Conservation (phyloP, 2,888 invertebrate species). For the Drosophila parthenogenetica region DNA sequence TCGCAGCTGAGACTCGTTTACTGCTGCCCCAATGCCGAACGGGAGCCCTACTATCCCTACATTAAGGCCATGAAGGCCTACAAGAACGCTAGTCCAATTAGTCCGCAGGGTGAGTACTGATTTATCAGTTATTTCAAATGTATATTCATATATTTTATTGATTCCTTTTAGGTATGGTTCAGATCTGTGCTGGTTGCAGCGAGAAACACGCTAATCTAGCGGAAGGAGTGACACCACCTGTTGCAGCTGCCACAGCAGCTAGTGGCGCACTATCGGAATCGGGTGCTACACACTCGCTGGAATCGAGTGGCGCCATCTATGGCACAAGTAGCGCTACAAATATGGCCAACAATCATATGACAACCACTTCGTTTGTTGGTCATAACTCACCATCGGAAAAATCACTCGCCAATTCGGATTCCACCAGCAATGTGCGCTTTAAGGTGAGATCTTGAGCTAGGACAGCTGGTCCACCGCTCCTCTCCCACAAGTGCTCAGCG, state of each 20-base stretch:
- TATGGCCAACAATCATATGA: slow-evolving; percentile 33
- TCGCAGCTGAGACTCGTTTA: slow-evolving; percentile 93
- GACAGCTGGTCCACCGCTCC: too few relatives aligned
- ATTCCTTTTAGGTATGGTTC: slow-evolving; percentile 89
- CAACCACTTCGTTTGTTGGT: slow-evolving; percentile 61
- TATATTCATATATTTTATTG: background rate
- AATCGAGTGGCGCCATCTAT: slow-evolving; percentile 62
- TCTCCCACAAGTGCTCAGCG: background rate
- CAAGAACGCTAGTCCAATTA: slow-evolving; percentile 94
- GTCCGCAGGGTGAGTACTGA: slow-evolving; percentile 89
- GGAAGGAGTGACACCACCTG: slow-evolving; percentile 83
- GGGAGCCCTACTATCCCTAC: slow-evolving; percentile 96
- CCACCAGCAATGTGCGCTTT: slow-evolving; percentile 84
- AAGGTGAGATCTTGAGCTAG: slow-evolving; percentile 75
- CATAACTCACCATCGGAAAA: slow-evolving; percentile 84
- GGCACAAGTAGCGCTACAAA: slow-evolving; percentile 53
- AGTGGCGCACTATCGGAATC: slow-evolving; percentile 38
- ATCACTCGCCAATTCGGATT: slow-evolving; percentile 84
- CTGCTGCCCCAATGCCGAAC: slow-evolving; percentile 93
- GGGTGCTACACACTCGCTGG: slow-evolving; percentile 49
- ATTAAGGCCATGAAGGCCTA: slow-evolving; percentile 92
- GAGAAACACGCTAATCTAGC: slow-evolving; percentile 88
- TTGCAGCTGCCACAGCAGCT: slow-evolving; percentile 53
- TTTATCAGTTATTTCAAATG: background rate
- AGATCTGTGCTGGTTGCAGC: slow-evolving; percentile 94